These are phyloP conservation scores for Pionites leucogaster DNA, from an alignment of 2,113 vertebrate species.

Conservation along the genomic window DNA sequence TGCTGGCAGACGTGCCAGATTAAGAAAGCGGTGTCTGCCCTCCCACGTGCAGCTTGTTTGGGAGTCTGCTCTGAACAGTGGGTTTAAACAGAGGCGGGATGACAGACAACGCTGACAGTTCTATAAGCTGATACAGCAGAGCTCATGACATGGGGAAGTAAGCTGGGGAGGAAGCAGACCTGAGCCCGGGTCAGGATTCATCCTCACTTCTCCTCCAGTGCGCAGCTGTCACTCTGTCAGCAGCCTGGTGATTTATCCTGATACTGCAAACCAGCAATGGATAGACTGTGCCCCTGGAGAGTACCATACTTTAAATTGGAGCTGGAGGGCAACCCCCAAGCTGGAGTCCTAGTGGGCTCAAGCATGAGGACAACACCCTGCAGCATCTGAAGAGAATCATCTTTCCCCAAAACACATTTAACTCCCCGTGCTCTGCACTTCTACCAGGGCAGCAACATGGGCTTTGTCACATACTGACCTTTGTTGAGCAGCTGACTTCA, in stretches of 20 bases:
- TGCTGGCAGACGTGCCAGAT: neutral
- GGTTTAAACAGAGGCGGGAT: neutral
- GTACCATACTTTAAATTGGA: neutral
- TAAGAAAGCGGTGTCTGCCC: neutral
- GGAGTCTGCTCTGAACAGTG: neutral
- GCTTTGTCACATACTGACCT: neutral
- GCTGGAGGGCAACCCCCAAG: neutral
- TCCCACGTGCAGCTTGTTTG: neutral
- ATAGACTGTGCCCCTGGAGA: fast-evolving
- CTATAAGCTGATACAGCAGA: neutral
- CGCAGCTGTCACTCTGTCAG: neutral
- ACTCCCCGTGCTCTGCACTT: neutral
- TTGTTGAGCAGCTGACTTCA: neutral
- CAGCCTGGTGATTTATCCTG: neutral
- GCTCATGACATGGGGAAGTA: neutral
- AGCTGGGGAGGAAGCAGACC: neutral
- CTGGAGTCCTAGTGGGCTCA: neutral
- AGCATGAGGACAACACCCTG: neutral
- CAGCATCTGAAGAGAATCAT: neutral
- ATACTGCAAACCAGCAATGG: neutral
- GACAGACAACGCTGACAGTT: neutral
- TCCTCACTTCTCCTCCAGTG: neutral
- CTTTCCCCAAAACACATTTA: neutral
- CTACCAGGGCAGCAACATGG: neutral
- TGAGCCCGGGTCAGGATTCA: neutral